Evolutionary conservation across 2,113 vertebrate species (phyloP).

Genomic region (Burhinus oedicnemus): DNA sequence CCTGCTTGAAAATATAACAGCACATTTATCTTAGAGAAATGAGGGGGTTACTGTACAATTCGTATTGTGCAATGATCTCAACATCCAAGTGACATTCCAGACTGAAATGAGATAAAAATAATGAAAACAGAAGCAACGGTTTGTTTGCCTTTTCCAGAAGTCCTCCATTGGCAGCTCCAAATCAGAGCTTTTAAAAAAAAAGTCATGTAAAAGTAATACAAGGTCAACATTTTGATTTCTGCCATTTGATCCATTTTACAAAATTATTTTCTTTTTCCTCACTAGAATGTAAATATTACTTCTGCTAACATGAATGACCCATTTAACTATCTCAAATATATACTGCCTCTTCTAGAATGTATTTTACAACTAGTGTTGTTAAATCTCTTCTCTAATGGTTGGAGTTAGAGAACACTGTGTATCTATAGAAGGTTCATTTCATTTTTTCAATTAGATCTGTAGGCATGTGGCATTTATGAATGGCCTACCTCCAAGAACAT

Average conservation of each 20-base stretch:
- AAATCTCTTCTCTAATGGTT: not conserved
- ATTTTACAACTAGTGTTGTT: not conserved
- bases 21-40: not conserved
- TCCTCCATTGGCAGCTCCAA: not conserved
- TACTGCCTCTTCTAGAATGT: not conserved
- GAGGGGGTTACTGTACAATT: not conserved
- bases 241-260: not conserved
- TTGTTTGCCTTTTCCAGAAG: not conserved
- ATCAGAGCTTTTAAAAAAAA: not conserved
- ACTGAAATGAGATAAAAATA: not conserved
- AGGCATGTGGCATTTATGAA: not conserved
- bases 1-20: conserved; percentile 9
- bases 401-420: not conserved
- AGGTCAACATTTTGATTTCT: not conserved
- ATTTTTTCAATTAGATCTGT: not conserved
- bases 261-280: not conserved
- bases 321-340: not conserved
- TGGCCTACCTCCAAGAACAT: too few species aligned
- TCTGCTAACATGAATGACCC: not conserved
- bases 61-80: not conserved
- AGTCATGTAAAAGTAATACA: not conserved
- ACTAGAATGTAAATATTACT: not conserved
- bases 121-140: conserved; percentile 2
- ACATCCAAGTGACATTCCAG: not conserved
- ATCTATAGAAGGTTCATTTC: not conserved